phyloP scores from a whole-genome alignment of 2,888 invertebrate species.

The Thecophora atra region DNA sequence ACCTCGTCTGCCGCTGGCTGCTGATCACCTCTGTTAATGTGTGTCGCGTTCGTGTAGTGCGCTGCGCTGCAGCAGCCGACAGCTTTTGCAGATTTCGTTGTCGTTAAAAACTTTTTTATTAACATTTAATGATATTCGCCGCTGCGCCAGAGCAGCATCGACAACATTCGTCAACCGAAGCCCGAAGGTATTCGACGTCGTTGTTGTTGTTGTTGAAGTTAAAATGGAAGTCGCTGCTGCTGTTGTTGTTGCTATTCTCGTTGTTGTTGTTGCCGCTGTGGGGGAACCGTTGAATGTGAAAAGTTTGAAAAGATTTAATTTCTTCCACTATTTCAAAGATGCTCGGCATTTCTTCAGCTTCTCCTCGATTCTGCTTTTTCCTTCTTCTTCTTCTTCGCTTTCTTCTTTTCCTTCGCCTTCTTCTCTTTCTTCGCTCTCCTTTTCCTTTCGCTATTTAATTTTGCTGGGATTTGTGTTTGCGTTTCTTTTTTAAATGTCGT shows the following conservation, averaged over 20 bases:
- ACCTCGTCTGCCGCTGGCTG: background rate
- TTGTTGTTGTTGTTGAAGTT: conserved; percentile 8
- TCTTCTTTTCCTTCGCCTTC: background rate
- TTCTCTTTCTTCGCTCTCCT: background rate
- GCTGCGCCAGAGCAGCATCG: conserved; percentile 4
- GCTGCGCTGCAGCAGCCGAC: background rate
- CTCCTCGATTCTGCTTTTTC: background rate
- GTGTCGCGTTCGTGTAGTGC: too few relatives aligned
- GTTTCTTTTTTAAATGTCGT: background rate
- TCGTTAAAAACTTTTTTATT: conserved; percentile 32
- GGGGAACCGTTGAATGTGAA: conserved; percentile 3
- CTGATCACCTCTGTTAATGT: too few relatives aligned
- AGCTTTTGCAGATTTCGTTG: background rate
- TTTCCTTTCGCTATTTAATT: background rate
- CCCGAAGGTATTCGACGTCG: background rate
- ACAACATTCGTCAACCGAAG: conserved; percentile 5
- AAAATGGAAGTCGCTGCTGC: background rate
- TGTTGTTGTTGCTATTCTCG: too few relatives aligned
- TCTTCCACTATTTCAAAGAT: background rate
- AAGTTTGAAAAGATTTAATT: conserved; percentile 17
- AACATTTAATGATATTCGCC: conserved; percentile 36
- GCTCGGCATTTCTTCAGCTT: background rate
- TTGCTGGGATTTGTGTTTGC: too few relatives aligned
- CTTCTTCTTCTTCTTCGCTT: background rate
- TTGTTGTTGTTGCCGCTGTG: background rate